A percentile compares a stretch with the other conserved stretches of the same genome.
Conservation (phyloP, 2,113 vertebrate species). For the Sardina pilchardus region DNA sequence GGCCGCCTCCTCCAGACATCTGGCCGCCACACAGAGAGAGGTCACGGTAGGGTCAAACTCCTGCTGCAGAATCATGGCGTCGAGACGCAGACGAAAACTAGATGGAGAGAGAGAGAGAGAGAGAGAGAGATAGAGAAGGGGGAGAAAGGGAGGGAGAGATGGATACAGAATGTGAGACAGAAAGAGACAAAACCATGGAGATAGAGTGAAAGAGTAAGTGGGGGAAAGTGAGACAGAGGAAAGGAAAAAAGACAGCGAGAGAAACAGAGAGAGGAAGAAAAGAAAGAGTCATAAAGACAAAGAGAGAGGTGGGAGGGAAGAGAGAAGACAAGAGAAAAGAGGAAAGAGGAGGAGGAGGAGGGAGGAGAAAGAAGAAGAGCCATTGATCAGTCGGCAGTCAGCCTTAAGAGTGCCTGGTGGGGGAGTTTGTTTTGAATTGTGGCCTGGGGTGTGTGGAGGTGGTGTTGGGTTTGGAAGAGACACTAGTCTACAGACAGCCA, state of each 20-base stretch:
- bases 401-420: conserved; percentile 1
- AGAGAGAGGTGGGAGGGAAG: neutral
- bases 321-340: neutral
- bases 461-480: neutral
- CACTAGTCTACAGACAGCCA: neutral
- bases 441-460: neutral
- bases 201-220: neutral
- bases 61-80: conserved; percentile 79
- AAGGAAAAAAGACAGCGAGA: neutral
- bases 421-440: neutral
- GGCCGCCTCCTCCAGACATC: conserved; percentile 76
- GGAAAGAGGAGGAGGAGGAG: conserved; percentile 8
- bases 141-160: conserved; percentile 10
- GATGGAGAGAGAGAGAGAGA: neutral
- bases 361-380: neutral
- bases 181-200: neutral
- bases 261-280: conserved; percentile 1
- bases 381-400: conserved; percentile 53
- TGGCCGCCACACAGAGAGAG: conserved; percentile 79
- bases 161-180: neutral
- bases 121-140: conserved; percentile 28
- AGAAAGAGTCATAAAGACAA: neutral
- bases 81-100: conserved; percentile 73
- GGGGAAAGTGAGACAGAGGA: neutral
- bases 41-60: conserved; percentile 79